Percentiles rank a stretch among this genome's conserved stretches.
These are phyloP conservation scores for Heliconius melpomene DNA, from an alignment of 1,140 invertebrate genomes.

Conservation along the genomic window DNA sequence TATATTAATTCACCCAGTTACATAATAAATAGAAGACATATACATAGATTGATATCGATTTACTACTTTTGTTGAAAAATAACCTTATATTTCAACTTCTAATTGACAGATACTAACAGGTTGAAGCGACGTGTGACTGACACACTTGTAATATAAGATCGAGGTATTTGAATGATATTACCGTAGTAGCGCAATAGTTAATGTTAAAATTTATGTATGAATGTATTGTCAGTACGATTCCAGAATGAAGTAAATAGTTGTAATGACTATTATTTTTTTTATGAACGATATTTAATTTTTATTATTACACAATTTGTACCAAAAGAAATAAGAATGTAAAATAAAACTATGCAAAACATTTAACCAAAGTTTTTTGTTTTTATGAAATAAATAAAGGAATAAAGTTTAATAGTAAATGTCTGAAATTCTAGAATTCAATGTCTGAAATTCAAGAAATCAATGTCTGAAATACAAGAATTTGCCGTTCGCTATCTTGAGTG, in stretches of 20 bases:
- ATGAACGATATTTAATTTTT: too few species aligned
- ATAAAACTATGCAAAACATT: too few species aligned
- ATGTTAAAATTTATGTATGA: background rate
- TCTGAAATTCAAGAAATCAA: too few species aligned
- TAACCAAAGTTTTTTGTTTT: too few species aligned
- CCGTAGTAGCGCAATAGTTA: background rate
- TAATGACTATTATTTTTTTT: background rate
- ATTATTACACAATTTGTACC: too few species aligned
- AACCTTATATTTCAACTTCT: constrained; percentile 4
- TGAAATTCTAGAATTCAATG: too few species aligned
- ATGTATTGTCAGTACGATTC: background rate
- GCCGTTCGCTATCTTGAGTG: too few species aligned
- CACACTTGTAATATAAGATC: background rate
- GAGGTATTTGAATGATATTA: background rate
- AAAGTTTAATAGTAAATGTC: too few species aligned
- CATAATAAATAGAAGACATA: background rate
- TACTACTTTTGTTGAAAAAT: background rate
- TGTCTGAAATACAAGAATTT: too few species aligned
- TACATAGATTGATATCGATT: background rate
- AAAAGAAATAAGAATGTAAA: too few species aligned
- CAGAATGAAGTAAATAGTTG: background rate
- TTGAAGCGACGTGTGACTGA: background rate
- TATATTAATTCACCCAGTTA: too few species aligned
- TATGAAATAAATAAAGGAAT: too few species aligned
- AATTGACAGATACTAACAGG: constrained; percentile 9